These are phyloP conservation scores for Tethya wilhelma DNA, from an alignment of 37 sponge, comb jelly and placozoan genomes.

Conservation along the genomic window DNA sequence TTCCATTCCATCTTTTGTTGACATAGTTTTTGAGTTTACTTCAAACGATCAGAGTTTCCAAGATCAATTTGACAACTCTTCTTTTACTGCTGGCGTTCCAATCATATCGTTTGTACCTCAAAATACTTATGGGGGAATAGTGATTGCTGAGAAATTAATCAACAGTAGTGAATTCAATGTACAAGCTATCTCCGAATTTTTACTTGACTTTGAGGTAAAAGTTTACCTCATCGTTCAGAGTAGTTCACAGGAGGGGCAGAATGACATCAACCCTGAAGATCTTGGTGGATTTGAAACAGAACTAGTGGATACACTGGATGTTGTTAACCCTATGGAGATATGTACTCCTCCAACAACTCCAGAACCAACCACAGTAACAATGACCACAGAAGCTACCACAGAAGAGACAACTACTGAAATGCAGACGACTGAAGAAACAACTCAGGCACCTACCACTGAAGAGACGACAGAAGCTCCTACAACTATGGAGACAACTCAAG, in stretches of 20 bases:
- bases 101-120: no score
- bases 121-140: no score
- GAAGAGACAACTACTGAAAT: neutral
- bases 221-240: no score
- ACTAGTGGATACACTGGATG: neutral
- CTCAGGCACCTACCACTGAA: neutral
- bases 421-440: neutral
- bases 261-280: no score
- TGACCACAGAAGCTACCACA: neutral
- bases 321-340: neutral
- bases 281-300: neutral
- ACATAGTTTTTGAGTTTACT: slow-evolving; percentile 46
- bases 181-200: no score
- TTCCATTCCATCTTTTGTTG: neutral
- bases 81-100: slow-evolving; percentile 7
- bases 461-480: slow-evolving; percentile 1
- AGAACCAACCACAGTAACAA: neutral
- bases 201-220: no score
- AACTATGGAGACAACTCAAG: neutral
- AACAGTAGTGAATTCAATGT: no score
- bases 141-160: no score
- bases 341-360: neutral
- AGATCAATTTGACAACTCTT: slow-evolving; percentile 11
- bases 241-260: no score
- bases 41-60: slow-evolving; percentile 34